Evolutionary conservation across 2,113 vertebrate genomes (phyloP).

Genomic region (Vombatus ursinus): DNA sequence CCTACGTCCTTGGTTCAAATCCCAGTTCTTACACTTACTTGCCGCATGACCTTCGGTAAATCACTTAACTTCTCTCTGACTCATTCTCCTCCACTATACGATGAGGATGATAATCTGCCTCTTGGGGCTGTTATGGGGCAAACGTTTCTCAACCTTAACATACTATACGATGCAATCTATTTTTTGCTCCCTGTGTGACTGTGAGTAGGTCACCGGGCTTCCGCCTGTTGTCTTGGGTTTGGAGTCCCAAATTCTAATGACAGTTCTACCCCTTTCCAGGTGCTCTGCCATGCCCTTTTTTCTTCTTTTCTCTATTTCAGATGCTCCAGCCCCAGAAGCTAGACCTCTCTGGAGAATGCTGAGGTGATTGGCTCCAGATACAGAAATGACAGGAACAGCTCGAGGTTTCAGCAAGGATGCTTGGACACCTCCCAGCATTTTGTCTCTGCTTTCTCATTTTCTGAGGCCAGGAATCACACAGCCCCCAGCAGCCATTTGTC

Average conservation of each 20-base stretch:
- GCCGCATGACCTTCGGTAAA: neutral
- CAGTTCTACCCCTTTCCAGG: neutral
- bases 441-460: conserved; percentile 46
- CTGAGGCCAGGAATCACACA: neutral
- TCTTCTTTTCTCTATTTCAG: neutral
- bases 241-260: neutral
- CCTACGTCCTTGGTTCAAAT: neutral
- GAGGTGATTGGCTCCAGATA: neutral
- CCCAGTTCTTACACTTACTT: neutral
- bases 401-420: conserved; percentile 10
- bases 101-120: neutral
- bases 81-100: neutral
- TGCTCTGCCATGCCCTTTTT: neutral
- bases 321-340: conserved; percentile 28
- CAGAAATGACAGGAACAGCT: neutral
- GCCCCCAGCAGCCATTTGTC: neutral
- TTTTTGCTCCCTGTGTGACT: neutral
- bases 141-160: neutral
- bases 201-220: neutral
- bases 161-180: neutral
- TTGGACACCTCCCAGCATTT: conserved; percentile 25
- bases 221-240: neutral
- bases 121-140: too few relatives aligned
- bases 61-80: neutral
- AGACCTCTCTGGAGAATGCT: neutral